Evolutionary conservation across 2,888 invertebrate species (phyloP).

Genomic region (Iphiclides podalirius): DNA sequence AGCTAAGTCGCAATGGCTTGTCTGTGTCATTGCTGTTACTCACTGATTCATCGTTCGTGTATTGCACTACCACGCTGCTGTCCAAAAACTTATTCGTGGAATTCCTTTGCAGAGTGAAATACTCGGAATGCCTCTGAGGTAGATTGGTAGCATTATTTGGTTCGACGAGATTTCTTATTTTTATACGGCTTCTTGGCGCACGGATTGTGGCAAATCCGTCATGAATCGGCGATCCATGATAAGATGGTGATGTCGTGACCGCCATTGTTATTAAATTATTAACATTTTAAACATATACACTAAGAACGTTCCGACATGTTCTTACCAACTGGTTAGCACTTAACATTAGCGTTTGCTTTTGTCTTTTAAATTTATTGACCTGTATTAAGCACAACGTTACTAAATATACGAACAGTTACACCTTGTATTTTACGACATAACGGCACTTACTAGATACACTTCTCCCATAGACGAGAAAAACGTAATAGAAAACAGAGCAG

Average conservation of each 20-base stretch:
- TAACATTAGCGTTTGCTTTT: slow-evolving; percentile 12
- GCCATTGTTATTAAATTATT: slow-evolving; percentile 44
- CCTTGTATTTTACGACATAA: slow-evolving; percentile 36
- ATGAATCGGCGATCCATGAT: slow-evolving; percentile 83
- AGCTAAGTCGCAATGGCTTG: slow-evolving; percentile 61
- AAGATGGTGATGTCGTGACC: slow-evolving; percentile 66
- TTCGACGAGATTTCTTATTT: slow-evolving; percentile 71
- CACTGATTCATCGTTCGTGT: slow-evolving; percentile 47
- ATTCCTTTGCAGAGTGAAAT: slow-evolving; percentile 71
- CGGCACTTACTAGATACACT: slow-evolving; percentile 38
- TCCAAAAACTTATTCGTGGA: slow-evolving; percentile 67
- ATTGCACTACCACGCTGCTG: slow-evolving; percentile 63
- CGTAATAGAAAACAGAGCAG: slow-evolving; percentile 16
- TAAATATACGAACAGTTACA: slow-evolving; percentile 42
- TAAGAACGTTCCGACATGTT: slow-evolving; percentile 24
- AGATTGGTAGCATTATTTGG: slow-evolving; percentile 62
- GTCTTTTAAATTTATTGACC: slow-evolving; percentile 40
- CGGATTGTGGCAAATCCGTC: slow-evolving; percentile 94
- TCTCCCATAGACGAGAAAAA: slow-evolving; percentile 26
- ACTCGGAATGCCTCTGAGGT: slow-evolving; percentile 75
- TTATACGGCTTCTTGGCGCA: slow-evolving; percentile 77
- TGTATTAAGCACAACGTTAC: slow-evolving; percentile 52
- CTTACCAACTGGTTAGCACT: slow-evolving; percentile 1
- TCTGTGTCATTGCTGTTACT: slow-evolving; percentile 35
- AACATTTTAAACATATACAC: slow-evolving; percentile 23